phyloP scores from a whole-genome alignment of 1,140 invertebrate species.

The Hyles euphorbiae region DNA sequence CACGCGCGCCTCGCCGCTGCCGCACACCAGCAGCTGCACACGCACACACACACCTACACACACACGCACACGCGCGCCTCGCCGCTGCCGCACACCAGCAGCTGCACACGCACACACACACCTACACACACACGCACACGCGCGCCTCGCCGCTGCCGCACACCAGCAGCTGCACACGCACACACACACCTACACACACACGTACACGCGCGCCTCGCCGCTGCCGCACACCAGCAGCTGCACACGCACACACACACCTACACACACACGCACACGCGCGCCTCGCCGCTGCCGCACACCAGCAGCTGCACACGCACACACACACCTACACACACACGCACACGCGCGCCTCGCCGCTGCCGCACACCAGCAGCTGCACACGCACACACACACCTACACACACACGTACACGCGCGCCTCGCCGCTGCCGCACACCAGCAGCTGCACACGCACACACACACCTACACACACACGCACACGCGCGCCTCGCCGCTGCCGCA shows the following conservation, averaged over 20 bases:
- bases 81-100: slow-evolving; percentile 94
- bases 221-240: slow-evolving; percentile 94
- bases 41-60: neutral
- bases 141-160: slow-evolving; percentile 96
- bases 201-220: slow-evolving; percentile 89
- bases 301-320: slow-evolving; percentile 79
- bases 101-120: slow-evolving; percentile 67
- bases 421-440: slow-evolving; percentile 94
- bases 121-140: slow-evolving; percentile 65
- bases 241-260: neutral
- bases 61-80: slow-evolving; percentile 85
- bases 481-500: slow-evolving; percentile 96
- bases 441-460: slow-evolving; percentile 67
- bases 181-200: neutral
- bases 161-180: slow-evolving; percentile 82
- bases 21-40: slow-evolving; percentile 89
- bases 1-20: slow-evolving; percentile 94
- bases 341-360: slow-evolving; percentile 94
- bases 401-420: slow-evolving; percentile 85
- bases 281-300: slow-evolving; percentile 95
- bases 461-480: slow-evolving; percentile 65
- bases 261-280: slow-evolving; percentile 79
- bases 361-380: slow-evolving; percentile 89
- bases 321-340: slow-evolving; percentile 21
- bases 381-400: neutral